These are phyloP conservation scores for Trichosurus vulpecula DNA, from an alignment of 2,797 vertebrate species.

Conservation along the genomic window DNA sequence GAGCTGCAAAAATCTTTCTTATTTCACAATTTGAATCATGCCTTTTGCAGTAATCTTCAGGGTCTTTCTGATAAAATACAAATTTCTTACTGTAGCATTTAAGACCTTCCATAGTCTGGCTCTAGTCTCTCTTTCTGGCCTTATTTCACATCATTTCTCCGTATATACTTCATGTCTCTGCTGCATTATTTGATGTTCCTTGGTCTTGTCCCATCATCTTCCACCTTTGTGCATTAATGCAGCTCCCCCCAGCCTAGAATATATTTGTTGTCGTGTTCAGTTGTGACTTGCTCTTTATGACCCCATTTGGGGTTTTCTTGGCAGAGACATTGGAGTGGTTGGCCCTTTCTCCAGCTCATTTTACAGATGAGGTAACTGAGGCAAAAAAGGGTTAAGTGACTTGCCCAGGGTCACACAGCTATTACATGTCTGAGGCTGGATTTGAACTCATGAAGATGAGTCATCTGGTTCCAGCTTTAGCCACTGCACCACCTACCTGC, in stretches of 20 bases:
- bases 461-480: neutral
- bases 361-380: neutral
- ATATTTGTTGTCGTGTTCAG: neutral
- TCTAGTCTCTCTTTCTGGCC: neutral
- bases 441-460: neutral
- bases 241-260: neutral
- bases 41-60: neutral
- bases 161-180: neutral
- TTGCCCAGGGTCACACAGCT: neutral
- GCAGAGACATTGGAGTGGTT: neutral
- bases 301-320: neutral
- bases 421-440: neutral
- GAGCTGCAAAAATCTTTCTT: neutral
- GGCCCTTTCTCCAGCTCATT: neutral
- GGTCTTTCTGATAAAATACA: neutral
- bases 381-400: neutral
- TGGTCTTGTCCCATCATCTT: neutral
- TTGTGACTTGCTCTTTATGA: neutral
- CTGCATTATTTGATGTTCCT: neutral
- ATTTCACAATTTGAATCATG: neutral
- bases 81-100: neutral
- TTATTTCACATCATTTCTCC: neutral
- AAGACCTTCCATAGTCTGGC: neutral
- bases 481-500: neutral
- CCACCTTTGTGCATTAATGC: neutral